Base-by-base conservation (phyloP, 1,140 invertebrate species). In the Aphelinus certus region DNA sequence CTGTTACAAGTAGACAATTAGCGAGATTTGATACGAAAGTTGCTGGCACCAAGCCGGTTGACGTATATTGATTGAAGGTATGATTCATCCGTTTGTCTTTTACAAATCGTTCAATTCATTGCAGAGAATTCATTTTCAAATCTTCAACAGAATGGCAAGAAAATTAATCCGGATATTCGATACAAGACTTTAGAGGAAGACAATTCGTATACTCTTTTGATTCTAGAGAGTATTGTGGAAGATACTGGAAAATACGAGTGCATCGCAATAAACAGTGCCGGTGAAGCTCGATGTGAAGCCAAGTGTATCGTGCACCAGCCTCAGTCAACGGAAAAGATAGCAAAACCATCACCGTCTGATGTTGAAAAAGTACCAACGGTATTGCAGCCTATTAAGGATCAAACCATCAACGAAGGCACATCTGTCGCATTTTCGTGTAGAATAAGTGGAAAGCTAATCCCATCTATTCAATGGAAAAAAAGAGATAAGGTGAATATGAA, bases 221-320 rank as follows among this genome's bases (percentile, higher is more conserved):
- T 98, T 61, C 90, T 96, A 48, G 95, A 97, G 88, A 93, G 95
- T 0, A 90, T 93, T 73, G 90, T 92, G 1, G 95, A 96, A 84
- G 96, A 98, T 86, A 92, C 92, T 3, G 96, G 95, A 9, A 93
- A 94, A 83, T 98, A 97, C 81, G 95, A 97, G 87, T 96, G 95
- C 84, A 96, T 98, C 7, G 96, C 95, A 2, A 94, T 97, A 46
- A 98, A 97, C 83, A 92, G 91, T 67, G 92, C 93, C 57, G 96
- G 96, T 58, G 95, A 97, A 88, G 95, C 95, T 45, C 91, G 97
- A 75, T 98, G 96, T 83, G 95, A 96, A 84, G 95, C 94, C 3
- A 93, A 94, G 81, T 95, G 94, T 77, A 86, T 89, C 48, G 91
- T 97, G 1, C 92, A 91, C 81, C 90, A 92, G 45, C 91, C 93